Evolutionary conservation across 2,113 vertebrate genomes (phyloP).

Genomic region (Deroptyus accipitrinus): DNA sequence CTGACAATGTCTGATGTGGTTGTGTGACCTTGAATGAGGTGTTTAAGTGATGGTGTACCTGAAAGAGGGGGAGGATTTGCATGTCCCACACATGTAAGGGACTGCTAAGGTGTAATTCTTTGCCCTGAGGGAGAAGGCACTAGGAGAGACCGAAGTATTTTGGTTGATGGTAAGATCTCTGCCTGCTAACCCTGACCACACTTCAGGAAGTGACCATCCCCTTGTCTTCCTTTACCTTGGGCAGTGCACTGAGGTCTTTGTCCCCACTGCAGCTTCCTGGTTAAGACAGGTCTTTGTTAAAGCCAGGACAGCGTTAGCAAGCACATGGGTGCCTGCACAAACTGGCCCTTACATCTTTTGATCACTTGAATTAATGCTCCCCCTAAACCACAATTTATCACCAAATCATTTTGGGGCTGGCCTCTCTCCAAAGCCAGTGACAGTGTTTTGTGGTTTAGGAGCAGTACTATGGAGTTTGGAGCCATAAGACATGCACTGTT

Average conservation of each 20-base stretch:
- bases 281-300: neutral
- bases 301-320: neutral
- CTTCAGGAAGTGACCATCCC: neutral
- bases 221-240: constrained; percentile 32
- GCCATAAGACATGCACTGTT: constrained; percentile 21
- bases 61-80: neutral
- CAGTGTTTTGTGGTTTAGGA: neutral
- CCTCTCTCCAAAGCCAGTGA: neutral
- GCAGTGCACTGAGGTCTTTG: neutral
- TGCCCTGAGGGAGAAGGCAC: neutral
- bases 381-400: neutral
- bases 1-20: neutral
- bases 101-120: neutral
- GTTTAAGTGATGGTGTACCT: neutral
- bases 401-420: neutral
- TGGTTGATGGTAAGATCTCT: neutral
- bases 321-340: neutral
- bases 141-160: neutral
- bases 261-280: neutral
- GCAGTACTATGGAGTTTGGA: neutral
- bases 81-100: neutral
- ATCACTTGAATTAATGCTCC: neutral
- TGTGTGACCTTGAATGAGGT: neutral
- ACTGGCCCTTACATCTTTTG: neutral
- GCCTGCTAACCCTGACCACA: neutral